Conservation (phyloP, 2,888 invertebrate genomes). For the Hetaerina titia region DNA sequence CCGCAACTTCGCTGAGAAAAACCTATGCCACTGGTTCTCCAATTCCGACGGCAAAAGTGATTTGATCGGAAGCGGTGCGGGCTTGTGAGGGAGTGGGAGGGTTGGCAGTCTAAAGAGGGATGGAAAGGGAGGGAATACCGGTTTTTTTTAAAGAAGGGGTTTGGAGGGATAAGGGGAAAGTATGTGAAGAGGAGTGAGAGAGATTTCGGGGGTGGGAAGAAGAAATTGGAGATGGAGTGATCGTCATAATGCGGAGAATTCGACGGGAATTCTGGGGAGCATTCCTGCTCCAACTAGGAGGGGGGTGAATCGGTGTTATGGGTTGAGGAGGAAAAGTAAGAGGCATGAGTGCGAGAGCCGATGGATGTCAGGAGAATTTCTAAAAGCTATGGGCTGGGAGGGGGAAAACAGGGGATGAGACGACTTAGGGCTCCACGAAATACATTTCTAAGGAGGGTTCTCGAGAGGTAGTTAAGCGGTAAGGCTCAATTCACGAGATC, state of each 20-base stretch:
- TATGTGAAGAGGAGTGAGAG: conserved; percentile 18
- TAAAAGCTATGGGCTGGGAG: neutral
- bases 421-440: neutral
- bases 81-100: neutral
- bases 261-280: conserved; percentile 55
- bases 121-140: conserved; percentile 29
- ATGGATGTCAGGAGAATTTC: conserved; percentile 11
- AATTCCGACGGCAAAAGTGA: conserved; percentile 66
- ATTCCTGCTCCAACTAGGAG: neutral
- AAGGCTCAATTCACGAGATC: neutral
- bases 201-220: neutral
- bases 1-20: neutral
- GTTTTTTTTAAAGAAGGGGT: neutral
- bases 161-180: neutral
- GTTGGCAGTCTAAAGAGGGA: neutral
- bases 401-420: neutral
- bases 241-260: conserved; percentile 66
- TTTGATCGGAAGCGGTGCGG: conserved; percentile 49
- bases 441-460: conserved; percentile 3
- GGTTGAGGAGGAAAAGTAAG: conserved; percentile 51
- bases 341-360: neutral
- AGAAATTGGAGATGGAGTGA: conserved; percentile 58
- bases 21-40: conserved; percentile 46
- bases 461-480: neutral
- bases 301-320: conserved; percentile 39